Evolutionary conservation across 1,140 invertebrate genomes (phyloP), one percentile per base, ranked within the genome.

Genomic region (Zaprionus kolodkinae): DNA sequence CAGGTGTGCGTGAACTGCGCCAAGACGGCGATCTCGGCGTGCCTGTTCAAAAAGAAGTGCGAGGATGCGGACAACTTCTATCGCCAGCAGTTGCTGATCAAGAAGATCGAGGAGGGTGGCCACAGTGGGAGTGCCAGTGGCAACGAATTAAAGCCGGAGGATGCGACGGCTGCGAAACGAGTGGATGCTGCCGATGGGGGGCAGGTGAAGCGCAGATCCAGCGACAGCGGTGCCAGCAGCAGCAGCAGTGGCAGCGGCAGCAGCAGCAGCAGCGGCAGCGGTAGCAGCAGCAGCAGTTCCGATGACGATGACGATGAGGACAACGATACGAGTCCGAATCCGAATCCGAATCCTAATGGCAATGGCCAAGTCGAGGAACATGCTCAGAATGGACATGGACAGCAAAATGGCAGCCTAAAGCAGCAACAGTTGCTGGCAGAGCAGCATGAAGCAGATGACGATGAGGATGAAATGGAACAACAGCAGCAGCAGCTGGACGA

Each of bases 11-110:
- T 92, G 6, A 72, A 62, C 10, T 92, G 91, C 74, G 91, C 91
- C 54, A 91, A 91, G 75, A 79, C 82, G 15, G 90, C 78, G 11
- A 89, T 92, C 7, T 91, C 89, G 54, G 91, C 91, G 12, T 92
- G 91, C 60, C 61, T 82, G 43, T 80, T 92, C 60, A 92, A 92
- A 36, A 91, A 92, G 66, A 92, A 91, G 54, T 92, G 91, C 76
- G 91, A 92, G 77, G 91, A 92, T 75, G 83, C 91, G 48, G 91
- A 92, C 25, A 82, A 75, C 52, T 92, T 92, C 59, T 92, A 91
- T 72, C 89, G 91, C 27, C 91, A 92, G 66, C 91, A 92, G 54
- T 30, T 92, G 55, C 66, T 91, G 3, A 88, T 89, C 45, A 84
- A 86, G 56, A 92, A 92, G 72, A 83, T 91, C 62, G 81, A 91